Evolutionary conservation across 2,888 invertebrate species (phyloP).

Genomic region (Eilema sororculum): DNA sequence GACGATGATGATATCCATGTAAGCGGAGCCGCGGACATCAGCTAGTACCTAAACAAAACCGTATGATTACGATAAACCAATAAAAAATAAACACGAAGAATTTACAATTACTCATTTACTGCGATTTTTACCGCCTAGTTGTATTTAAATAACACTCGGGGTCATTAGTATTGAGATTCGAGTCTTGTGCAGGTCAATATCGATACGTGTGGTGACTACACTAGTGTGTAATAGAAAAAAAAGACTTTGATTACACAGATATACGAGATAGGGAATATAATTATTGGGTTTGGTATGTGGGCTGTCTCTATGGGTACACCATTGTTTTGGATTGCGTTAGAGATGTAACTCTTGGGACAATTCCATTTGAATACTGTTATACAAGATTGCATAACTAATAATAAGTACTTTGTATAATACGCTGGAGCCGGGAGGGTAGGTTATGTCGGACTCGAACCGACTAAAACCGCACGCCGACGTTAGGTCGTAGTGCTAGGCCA

Average conservation of each 20-base stretch:
- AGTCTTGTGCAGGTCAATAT: slow-evolving; percentile 64
- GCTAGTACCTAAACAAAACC: background rate
- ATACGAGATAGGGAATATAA: slow-evolving; percentile 45
- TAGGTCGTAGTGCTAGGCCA: too few species aligned
- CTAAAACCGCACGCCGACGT: too few species aligned
- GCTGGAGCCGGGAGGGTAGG: too few species aligned
- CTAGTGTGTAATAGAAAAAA: slow-evolving; percentile 34
- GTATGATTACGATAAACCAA: background rate
- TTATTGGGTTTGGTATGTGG: slow-evolving; percentile 21
- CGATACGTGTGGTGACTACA: slow-evolving; percentile 46
- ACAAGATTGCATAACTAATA: background rate
- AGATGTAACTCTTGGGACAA: background rate
- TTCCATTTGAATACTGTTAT: background rate
- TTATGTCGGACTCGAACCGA: too few species aligned
- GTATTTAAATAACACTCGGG: slow-evolving; percentile 33
- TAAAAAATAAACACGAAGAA: background rate
- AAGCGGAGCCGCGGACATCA: too few species aligned
- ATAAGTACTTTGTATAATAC: too few species aligned
- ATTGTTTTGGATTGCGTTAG: background rate
- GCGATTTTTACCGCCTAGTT: background rate
- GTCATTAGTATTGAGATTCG: slow-evolving; percentile 61
- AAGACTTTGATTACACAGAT: slow-evolving; percentile 45
- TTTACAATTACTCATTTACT: slow-evolving; percentile 2
- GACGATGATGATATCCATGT: too few species aligned
- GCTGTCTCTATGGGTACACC: slow-evolving; percentile 4